Evolutionary conservation across 2,888 invertebrate genomes (phyloP).

Genomic region (Rotaria magnacalcarata): DNA sequence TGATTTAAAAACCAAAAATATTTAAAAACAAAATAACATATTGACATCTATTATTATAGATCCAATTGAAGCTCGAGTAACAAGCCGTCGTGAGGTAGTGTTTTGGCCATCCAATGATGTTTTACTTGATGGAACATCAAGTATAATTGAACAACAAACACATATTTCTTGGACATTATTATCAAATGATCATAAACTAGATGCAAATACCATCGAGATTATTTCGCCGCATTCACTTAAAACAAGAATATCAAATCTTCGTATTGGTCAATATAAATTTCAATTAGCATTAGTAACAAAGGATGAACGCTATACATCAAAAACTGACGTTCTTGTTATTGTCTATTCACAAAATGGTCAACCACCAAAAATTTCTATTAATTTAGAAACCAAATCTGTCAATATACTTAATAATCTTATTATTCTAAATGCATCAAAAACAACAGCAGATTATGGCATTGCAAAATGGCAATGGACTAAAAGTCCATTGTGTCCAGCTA

Average conservation of each 20-base stretch:
- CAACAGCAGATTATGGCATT: slow-evolving; percentile 35
- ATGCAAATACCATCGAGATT: not conserved
- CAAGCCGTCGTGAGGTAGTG: not conserved
- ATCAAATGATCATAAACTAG: not conserved
- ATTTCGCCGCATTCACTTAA: not conserved
- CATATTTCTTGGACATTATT: not conserved
- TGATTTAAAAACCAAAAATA: no score
- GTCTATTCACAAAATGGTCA: slow-evolving; percentile 26
- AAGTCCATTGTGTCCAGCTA: slow-evolving; percentile 40
- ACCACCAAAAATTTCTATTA: not conserved
- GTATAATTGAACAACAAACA: slow-evolving; percentile 14
- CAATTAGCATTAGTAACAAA: not conserved
- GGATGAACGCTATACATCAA: not conserved
- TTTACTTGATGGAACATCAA: slow-evolving; percentile 18
- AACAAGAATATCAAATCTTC: slow-evolving; percentile 29
- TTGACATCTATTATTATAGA: not conserved
- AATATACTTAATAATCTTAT: slow-evolving; percentile 20
- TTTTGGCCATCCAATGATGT: slow-evolving; percentile 26
- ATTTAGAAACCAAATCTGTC: not conserved
- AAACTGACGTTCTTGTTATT: not conserved
- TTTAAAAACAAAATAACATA: not conserved
- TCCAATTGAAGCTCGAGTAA: not conserved
- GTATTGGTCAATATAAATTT: slow-evolving; percentile 31
- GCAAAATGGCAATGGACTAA: slow-evolving; percentile 43
- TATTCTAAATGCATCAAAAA: not conserved